Percentiles rank a stretch among this genome's conserved stretches.
phyloP scores from a whole-genome alignment of 2,888 invertebrate species.

The Phengaris arion region DNA sequence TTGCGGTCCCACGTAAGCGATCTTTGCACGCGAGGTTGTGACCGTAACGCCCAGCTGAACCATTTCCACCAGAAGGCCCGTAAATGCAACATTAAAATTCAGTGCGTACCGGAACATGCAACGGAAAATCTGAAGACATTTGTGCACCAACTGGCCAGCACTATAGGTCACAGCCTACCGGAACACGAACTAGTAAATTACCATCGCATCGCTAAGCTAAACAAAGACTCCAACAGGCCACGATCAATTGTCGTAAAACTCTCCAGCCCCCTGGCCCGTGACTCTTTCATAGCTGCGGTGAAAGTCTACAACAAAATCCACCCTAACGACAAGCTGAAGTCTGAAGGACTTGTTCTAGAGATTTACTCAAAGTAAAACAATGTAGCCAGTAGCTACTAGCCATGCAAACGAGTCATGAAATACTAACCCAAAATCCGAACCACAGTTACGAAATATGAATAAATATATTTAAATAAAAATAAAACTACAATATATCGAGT shows the following conservation, averaged over 20 bases:
- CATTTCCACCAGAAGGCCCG: too few relatives aligned
- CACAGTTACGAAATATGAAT: not conserved
- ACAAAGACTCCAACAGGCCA: not conserved
- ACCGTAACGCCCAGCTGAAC: too few relatives aligned
- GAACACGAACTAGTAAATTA: not conserved
- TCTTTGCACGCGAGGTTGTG: too few relatives aligned
- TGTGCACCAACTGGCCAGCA: not conserved
- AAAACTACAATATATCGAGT: conserved; percentile 71
- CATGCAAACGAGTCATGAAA: not conserved
- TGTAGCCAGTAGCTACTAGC: not conserved
- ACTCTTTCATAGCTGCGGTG: not conserved
- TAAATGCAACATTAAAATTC: too few relatives aligned
- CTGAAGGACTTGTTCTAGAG: not conserved
- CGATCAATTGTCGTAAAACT: conserved; percentile 4
- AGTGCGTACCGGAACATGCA: not conserved
- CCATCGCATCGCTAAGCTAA: conserved; percentile 6
- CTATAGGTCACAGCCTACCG: not conserved
- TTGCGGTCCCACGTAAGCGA: too few relatives aligned
- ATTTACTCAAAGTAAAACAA: not conserved
- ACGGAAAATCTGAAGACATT: not conserved
- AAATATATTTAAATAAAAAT: conserved; percentile 41
- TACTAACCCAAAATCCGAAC: not conserved
- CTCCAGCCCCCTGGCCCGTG: not conserved
- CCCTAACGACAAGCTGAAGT: not conserved
- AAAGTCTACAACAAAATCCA: not conserved